Evolutionary conservation across 2,888 invertebrate genomes (phyloP).

Genomic region (Hemaris fuciformis): DNA sequence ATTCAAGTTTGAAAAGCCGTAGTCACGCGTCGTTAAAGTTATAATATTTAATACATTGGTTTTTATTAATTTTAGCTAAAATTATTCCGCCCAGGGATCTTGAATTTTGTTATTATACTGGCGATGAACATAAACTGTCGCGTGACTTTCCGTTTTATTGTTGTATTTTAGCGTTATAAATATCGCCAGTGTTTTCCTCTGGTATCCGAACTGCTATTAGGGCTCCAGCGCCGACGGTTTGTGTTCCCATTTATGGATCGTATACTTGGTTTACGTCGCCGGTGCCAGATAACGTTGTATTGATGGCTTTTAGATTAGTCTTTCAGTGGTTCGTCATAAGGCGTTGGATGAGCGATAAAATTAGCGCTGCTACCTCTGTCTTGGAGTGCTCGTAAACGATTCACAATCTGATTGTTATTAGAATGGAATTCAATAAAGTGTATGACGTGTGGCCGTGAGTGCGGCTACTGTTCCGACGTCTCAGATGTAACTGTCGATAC

Average conservation of each 20-base stretch:
- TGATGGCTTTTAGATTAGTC: conserved; percentile 67
- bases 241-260: conserved; percentile 68
- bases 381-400: conserved; percentile 31
- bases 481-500: conserved; percentile 69
- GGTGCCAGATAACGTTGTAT: conserved; percentile 65
- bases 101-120: conserved; percentile 61
- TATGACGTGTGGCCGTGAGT: conserved; percentile 49
- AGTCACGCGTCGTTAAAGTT: no score
- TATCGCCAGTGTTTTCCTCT: conserved; percentile 60
- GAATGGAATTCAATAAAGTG: conserved; percentile 67
- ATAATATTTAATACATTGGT: no score
- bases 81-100: no score
- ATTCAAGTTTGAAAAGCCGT: no score
- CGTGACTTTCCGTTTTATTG: conserved; percentile 62
- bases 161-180: conserved; percentile 58
- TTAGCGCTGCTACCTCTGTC: conserved; percentile 34
- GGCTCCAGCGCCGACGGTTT: conserved; percentile 51
- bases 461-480: conserved; percentile 56
- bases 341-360: conserved; percentile 49
- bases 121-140: conserved; percentile 61
- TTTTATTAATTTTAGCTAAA: no score
- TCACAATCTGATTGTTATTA: conserved; percentile 57
- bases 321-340: conserved; percentile 43
- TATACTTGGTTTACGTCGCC: conserved; percentile 67
- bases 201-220: conserved; percentile 53